These are phyloP conservation scores for Macaria notata DNA, from an alignment of 2,888 invertebrate genomes.

Conservation along the genomic window DNA sequence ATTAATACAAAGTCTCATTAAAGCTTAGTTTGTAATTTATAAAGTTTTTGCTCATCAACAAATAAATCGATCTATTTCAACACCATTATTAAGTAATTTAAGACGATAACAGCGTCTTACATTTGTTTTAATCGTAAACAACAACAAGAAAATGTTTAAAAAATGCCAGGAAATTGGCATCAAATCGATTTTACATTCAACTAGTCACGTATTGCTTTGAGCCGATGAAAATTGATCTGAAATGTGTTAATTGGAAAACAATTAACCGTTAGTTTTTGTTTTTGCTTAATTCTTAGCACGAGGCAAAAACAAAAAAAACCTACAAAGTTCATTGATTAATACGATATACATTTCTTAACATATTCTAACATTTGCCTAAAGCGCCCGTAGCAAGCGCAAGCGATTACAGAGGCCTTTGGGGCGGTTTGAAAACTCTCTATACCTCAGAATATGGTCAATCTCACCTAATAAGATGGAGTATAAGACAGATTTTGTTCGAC, in stretches of 20 bases:
- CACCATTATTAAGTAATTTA: constrained; percentile 1
- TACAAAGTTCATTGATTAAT: background rate
- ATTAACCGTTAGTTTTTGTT: constrained; percentile 39
- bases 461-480: no score
- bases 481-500: no score
- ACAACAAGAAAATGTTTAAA: constrained; percentile 2
- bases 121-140: no score
- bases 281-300: constrained; percentile 11
- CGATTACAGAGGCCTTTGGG: no score
- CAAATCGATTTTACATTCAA: constrained; percentile 20
- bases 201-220: constrained; percentile 17
- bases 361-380: no score
- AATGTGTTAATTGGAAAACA: constrained; percentile 39
- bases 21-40: no score
- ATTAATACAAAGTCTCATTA: no score
- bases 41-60: background rate
- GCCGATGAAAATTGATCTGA: constrained; percentile 26
- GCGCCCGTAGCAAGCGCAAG: no score
- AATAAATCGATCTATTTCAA: constrained; percentile 1
- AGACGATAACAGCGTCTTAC: no score
- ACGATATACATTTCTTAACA: no score
- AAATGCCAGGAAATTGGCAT: constrained; percentile 11
- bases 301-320: background rate
- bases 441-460: no score
- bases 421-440: no score